Evolutionary conservation across 2,888 invertebrate genomes (phyloP), one percentile per base, ranked within the genome.

Genomic region (Aleiodes alternator): DNA sequence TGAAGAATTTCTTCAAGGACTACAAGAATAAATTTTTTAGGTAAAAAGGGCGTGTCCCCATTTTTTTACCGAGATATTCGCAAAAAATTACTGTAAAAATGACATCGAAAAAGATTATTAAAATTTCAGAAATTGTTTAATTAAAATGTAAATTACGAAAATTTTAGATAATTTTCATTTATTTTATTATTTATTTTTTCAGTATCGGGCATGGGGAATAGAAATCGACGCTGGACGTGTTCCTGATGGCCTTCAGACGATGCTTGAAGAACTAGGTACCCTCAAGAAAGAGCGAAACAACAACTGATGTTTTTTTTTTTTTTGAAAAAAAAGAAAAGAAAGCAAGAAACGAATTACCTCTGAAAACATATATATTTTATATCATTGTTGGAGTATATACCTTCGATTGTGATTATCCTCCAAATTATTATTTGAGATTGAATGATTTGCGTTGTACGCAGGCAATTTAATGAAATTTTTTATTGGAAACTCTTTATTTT

Each of bases 191-290:
- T 34, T 76, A 61, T 86, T 93, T 86, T 93, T 92, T 61, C 91
- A 96, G 96, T 96, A 94, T 89, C 94, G 94, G 86, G 92, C 93
- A 87, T 96, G 96, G 95, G 94, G 94, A 81, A 92, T 92, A 84
- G 96, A 96, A 83, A 89, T 97, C 80, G 96, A 96, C 85, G 95
- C 95, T 84, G 96, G 96, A 56, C 92, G 92, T 78, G 91, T 95
- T 82, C 96, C 97, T 4, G 96, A 96, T 80, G 95, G 95, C 59
- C 91, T 96, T 81, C 94, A 95, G 83, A 92, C 92, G 66, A 91
- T 96, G 84, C 91, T 96, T 73, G 95, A 96, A 83, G 95, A 96
- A 84, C 90, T 94, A 84, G 94, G 94, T 8, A 91, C 93, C 73
- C 90, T 95, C 57, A 95, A 95, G 85, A 92, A 93, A 85, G 95